Conservation (phyloP, 2,888 invertebrate species). For the Polia nebulosa region DNA sequence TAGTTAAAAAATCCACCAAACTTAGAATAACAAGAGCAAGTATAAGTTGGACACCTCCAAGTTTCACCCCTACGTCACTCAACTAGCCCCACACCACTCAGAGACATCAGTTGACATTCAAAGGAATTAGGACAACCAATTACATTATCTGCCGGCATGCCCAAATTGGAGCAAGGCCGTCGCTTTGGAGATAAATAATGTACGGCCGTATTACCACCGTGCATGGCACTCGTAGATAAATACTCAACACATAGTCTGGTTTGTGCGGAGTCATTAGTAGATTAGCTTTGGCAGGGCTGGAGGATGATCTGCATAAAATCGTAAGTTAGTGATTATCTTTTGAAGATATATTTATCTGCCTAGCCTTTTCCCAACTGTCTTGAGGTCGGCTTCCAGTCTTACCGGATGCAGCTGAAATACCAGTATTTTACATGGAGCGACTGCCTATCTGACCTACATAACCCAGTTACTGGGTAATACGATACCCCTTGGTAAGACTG, state of each 20-base stretch:
- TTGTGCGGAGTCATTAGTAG: slow-evolving; percentile 15
- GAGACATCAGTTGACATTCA: slow-evolving; percentile 41
- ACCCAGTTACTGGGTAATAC: no score
- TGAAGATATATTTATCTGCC: no score
- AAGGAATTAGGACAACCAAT: slow-evolving; percentile 59
- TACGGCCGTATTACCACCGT: slow-evolving; percentile 28
- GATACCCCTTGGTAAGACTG: no score
- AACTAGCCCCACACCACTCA: background rate
- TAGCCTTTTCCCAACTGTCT: no score
- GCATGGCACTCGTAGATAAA: slow-evolving; percentile 39
- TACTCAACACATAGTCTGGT: background rate
- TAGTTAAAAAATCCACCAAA: background rate
- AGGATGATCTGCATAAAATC: background rate
- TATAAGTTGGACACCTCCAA: background rate
- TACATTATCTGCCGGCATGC: slow-evolving; percentile 57
- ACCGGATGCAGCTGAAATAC: no score
- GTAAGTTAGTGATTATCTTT: no score
- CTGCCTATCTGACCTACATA: no score
- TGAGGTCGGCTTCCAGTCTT: no score
- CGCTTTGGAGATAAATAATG: slow-evolving; percentile 55
- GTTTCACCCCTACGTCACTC: background rate
- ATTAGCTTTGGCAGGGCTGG: slow-evolving; percentile 1
- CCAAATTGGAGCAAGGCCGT: slow-evolving; percentile 64
- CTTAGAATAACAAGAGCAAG: background rate
- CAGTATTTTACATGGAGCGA: no score